Evolutionary conservation across 1,140 invertebrate species (phyloP).

Genomic region (Portunus trituberculatus): DNA sequence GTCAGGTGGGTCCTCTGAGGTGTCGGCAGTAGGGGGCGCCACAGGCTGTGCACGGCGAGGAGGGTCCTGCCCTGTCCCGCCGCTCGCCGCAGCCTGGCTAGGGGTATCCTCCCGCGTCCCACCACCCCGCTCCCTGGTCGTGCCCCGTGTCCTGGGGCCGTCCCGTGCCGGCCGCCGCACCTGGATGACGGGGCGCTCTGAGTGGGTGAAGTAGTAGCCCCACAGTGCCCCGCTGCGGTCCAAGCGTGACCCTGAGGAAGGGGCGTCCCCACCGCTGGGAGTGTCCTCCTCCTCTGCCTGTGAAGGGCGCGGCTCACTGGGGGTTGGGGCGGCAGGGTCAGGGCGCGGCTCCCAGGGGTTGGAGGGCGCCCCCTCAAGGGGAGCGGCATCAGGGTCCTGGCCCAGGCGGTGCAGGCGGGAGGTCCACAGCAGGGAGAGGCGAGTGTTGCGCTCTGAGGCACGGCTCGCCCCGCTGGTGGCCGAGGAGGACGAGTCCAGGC

Average conservation of each 20-base stretch:
- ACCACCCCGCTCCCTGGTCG: neutral
- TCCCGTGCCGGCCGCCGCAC: neutral
- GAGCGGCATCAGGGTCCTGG: constrained; percentile 66
- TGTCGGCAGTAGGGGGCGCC: too few relatives aligned
- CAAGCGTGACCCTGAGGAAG: neutral
- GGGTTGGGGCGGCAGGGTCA: neutral
- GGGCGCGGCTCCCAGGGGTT: neutral
- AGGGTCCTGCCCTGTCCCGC: neutral
- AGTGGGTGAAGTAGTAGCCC: neutral
- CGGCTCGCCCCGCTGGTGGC: constrained; percentile 72
- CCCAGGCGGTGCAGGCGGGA: constrained; percentile 68
- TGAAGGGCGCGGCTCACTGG: neutral
- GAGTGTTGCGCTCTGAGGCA: constrained; percentile 71
- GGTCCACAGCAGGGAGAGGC: constrained; percentile 70
- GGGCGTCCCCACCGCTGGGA: neutral
- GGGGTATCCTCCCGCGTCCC: neutral
- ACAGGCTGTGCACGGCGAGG: too few relatives aligned
- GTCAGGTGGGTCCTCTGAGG: neutral
- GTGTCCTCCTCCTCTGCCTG: neutral
- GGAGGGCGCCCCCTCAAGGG: neutral
- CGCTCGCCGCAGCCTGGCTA: neutral
- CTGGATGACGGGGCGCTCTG: neutral
- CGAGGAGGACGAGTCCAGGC: constrained; percentile 73
- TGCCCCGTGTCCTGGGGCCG: neutral
- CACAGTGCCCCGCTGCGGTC: neutral